Evolutionary conservation across 2,113 vertebrate species (phyloP).

Genomic region (Manacus vitellinus): DNA sequence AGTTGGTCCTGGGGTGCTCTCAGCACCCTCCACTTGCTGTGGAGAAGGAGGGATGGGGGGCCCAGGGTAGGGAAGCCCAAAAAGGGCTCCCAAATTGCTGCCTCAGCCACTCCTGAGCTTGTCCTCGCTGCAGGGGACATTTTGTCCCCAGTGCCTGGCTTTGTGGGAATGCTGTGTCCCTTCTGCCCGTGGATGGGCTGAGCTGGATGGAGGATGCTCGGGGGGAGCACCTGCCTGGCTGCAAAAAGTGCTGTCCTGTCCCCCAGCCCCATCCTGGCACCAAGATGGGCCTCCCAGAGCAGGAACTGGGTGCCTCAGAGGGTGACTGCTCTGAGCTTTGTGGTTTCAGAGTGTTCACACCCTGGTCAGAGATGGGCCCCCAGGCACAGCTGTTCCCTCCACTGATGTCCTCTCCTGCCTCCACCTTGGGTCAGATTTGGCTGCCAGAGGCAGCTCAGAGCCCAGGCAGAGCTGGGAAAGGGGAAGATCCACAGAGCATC

Average conservation of each 20-base stretch:
- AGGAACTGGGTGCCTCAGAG: not conserved
- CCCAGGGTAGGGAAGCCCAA: fast-evolving
- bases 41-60: fast-evolving
- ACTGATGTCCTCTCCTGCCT: not conserved
- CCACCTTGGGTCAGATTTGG: not conserved
- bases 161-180: not conserved
- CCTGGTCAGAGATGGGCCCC: not conserved
- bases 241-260: not conserved
- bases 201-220: not conserved
- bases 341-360: not conserved
- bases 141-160: not conserved
- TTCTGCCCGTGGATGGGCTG: fast-evolving
- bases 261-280: not conserved
- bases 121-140: not conserved
- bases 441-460: not conserved
- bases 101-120: not conserved
- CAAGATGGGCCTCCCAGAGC: not conserved
- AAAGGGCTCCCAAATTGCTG: not conserved
- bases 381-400: not conserved
- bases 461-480: not conserved
- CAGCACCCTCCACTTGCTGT: not conserved
- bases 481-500: not conserved
- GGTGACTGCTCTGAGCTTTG: not conserved
- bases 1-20: not conserved
- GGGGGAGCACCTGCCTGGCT: not conserved